These are phyloP conservation scores for Lacerta viridis DNA, from an alignment of 2,797 vertebrate species.

Conservation along the genomic window DNA sequence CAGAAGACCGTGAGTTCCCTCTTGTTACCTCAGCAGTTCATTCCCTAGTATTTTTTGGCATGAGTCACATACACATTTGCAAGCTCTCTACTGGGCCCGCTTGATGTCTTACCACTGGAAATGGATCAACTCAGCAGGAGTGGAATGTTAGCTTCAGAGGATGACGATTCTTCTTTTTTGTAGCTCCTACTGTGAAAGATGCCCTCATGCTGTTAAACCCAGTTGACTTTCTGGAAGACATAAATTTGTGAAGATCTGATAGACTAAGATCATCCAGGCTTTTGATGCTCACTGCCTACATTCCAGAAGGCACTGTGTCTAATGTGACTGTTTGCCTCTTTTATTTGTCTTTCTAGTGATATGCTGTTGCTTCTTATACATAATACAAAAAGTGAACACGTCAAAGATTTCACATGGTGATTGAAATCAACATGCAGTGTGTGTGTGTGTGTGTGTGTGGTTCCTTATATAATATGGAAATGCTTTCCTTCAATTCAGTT, in stretches of 20 bases:
- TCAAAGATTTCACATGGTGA: conserved; percentile 23
- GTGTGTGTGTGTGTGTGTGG: neutral
- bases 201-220: conserved; percentile 73
- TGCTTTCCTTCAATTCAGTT: neutral
- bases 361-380: conserved; percentile 55
- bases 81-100: conserved; percentile 72
- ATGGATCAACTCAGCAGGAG: conserved; percentile 72
- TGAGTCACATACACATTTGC: conserved; percentile 65
- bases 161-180: conserved; percentile 60
- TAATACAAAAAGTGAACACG: conserved; percentile 1
- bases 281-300: conserved; percentile 42
- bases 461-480: neutral
- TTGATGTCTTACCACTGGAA: conserved; percentile 75
- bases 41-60: conserved; percentile 70
- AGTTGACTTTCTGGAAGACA: conserved; percentile 74
- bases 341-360: conserved; percentile 56
- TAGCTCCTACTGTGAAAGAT: conserved; percentile 70
- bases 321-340: conserved; percentile 49
- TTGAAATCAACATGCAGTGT: neutral
- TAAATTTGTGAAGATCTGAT: conserved; percentile 69
- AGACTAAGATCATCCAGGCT: conserved; percentile 59
- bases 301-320: conserved; percentile 64
- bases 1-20: conserved; percentile 61
- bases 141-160: conserved; percentile 64
- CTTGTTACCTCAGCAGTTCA: conserved; percentile 62